Conservation (phyloP, 1,140 invertebrate genomes). For the Agraylea sexmaculata region DNA sequence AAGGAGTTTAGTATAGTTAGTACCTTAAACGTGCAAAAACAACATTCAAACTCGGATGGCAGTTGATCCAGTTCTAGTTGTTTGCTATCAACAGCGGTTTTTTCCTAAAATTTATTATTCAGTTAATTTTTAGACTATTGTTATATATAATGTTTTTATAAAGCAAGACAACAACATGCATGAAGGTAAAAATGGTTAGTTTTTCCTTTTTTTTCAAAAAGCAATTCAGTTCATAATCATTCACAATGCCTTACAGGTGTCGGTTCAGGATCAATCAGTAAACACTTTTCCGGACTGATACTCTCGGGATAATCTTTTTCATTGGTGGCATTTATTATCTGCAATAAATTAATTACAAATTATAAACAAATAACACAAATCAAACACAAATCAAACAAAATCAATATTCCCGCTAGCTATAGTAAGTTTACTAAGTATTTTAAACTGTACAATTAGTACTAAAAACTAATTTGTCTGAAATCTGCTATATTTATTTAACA, state of each 20-base stretch:
- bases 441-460: too few relatives aligned
- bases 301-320: constrained; percentile 31
- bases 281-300: constrained; percentile 37
- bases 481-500: too few relatives aligned
- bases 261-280: constrained; percentile 39
- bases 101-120: constrained; percentile 34
- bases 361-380: too few relatives aligned
- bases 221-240: too few relatives aligned
- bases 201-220: too few relatives aligned
- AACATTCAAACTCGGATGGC: constrained; percentile 89
- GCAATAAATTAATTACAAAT: constrained; percentile 8
- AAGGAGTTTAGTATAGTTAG: constrained; percentile 28
- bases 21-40: constrained; percentile 92
- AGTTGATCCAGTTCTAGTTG: constrained; percentile 47
- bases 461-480: too few relatives aligned
- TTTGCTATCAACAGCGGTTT: constrained; percentile 50
- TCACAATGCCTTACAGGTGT: constrained; percentile 40
- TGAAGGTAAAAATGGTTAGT: too few relatives aligned
- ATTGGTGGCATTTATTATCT: constrained; percentile 13
- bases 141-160: too few relatives aligned
- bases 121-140: background rate
- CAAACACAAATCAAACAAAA: too few relatives aligned
- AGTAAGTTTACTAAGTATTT: too few relatives aligned
- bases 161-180: too few relatives aligned
- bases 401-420: too few relatives aligned